phyloP scores from a whole-genome alignment of 2,888 invertebrate genomes.

The Agonopterix subpropinquella region DNA sequence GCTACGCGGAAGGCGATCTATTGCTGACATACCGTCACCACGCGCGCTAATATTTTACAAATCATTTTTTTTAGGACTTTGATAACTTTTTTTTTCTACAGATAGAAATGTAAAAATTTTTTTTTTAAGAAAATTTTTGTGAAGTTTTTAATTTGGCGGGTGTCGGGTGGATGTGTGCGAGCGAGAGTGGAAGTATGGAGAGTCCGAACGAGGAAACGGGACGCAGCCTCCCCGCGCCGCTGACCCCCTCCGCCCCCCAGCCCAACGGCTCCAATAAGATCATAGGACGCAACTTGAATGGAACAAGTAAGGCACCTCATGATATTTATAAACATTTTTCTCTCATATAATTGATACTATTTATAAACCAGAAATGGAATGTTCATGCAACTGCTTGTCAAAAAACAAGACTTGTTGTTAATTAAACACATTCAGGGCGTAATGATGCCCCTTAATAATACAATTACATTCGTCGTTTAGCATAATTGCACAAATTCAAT shows the following conservation, averaged over 20 bases:
- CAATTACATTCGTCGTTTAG: too few species aligned
- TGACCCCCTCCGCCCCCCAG: constrained; percentile 59
- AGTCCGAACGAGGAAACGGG: constrained; percentile 69
- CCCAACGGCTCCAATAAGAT: constrained; percentile 77
- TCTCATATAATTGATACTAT: not conserved
- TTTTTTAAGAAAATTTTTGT: constrained; percentile 25
- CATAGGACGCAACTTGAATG: constrained; percentile 79
- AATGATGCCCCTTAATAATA: too few species aligned
- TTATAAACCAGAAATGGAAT: not conserved
- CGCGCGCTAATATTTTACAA: not conserved
- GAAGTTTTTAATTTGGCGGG: constrained; percentile 61
- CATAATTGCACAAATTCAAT: too few species aligned
- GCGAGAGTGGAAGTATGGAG: constrained; percentile 66
- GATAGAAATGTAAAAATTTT: too few species aligned
- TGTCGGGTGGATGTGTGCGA: constrained; percentile 62
- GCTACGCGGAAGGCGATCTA: too few species aligned
- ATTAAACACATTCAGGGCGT: too few species aligned
- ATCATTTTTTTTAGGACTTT: not conserved
- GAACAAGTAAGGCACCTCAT: constrained; percentile 75
- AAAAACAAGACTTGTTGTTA: too few species aligned
- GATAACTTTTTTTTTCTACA: too few species aligned
- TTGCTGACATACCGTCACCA: too few species aligned
- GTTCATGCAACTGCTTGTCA: not conserved
- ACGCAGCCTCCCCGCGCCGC: constrained; percentile 53
- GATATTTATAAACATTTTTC: not conserved